Percentiles rank a stretch among this genome's conserved stretches.
phyloP scores from a whole-genome alignment of 2,888 invertebrate species.

The Galerucella calmariensis region DNA sequence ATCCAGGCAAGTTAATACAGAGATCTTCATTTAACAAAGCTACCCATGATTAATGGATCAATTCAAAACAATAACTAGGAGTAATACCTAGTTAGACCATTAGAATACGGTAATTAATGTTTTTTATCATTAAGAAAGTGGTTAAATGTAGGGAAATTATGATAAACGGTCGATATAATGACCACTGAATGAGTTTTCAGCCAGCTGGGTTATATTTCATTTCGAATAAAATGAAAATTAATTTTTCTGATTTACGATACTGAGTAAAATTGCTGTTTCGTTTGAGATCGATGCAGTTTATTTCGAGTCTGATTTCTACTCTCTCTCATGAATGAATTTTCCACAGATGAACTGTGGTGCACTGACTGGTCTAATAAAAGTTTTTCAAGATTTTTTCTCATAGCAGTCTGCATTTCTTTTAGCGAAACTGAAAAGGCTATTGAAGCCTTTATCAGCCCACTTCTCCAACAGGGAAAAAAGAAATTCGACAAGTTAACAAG shows the following conservation, averaged over 20 bases:
- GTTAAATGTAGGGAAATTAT: background rate
- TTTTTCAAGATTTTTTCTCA: too few relatives aligned
- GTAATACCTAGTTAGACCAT: constrained; percentile 25
- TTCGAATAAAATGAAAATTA: background rate
- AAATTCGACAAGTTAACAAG: too few relatives aligned
- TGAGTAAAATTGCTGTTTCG: too few relatives aligned
- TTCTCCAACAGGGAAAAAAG: too few relatives aligned
- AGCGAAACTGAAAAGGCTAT: too few relatives aligned
- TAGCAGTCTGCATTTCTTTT: too few relatives aligned
- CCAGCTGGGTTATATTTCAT: background rate
- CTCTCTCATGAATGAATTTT: too few relatives aligned
- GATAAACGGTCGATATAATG: background rate
- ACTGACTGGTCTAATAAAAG: too few relatives aligned
- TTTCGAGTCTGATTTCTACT: too few relatives aligned
- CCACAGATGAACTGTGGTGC: too few relatives aligned
- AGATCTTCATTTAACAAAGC: constrained; percentile 29
- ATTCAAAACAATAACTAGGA: constrained; percentile 32
- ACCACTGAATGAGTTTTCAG: background rate
- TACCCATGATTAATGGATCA: constrained; percentile 36
- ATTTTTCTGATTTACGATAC: background rate
- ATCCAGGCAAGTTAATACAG: constrained; percentile 20
- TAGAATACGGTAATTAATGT: constrained; percentile 24
- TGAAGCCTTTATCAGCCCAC: too few relatives aligned
- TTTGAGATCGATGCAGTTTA: too few relatives aligned
- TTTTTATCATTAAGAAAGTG: constrained; percentile 23